Conservation (phyloP, 2,888 invertebrate species). For the Hyposoter didymator region DNA sequence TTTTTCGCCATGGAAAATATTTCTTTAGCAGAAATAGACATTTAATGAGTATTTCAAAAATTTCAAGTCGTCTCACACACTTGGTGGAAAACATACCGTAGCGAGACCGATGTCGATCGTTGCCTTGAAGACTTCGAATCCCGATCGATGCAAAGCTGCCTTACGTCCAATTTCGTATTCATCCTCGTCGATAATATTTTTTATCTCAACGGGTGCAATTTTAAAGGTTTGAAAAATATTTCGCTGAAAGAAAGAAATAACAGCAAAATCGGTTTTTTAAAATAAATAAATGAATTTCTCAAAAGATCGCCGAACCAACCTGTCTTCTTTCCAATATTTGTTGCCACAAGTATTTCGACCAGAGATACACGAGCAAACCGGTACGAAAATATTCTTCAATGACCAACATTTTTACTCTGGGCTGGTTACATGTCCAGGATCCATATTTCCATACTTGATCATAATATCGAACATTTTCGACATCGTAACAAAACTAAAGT, state of each 20-base stretch:
- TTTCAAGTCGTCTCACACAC: background rate
- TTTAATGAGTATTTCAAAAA: background rate
- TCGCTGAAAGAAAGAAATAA: slow-evolving; percentile 30
- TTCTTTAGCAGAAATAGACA: background rate
- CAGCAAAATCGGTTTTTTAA: background rate
- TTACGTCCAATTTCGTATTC: slow-evolving; percentile 55
- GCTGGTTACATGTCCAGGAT: background rate
- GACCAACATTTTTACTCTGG: slow-evolving; percentile 44
- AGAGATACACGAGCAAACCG: slow-evolving; percentile 55
- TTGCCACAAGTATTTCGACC: slow-evolving; percentile 65
- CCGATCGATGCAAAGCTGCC: slow-evolving; percentile 50
- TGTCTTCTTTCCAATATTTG: slow-evolving; percentile 60
- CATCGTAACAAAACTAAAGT: background rate
- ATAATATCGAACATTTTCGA: slow-evolving; percentile 13
- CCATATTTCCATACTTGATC: slow-evolving; percentile 3
- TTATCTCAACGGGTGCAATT: slow-evolving; percentile 55
- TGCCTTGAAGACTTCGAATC: slow-evolving; percentile 52
- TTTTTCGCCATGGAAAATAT: background rate
- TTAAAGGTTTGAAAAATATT: slow-evolving; percentile 48
- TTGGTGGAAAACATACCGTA: slow-evolving; percentile 41
- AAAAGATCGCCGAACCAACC: slow-evolving; percentile 28
- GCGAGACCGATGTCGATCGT: slow-evolving; percentile 52
- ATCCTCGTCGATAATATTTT: slow-evolving; percentile 52
- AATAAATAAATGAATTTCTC: background rate
- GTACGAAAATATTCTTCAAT: slow-evolving; percentile 59